These are phyloP conservation scores for Athalia rosae DNA, from an alignment of 2,888 invertebrate species.

Conservation along the genomic window DNA sequence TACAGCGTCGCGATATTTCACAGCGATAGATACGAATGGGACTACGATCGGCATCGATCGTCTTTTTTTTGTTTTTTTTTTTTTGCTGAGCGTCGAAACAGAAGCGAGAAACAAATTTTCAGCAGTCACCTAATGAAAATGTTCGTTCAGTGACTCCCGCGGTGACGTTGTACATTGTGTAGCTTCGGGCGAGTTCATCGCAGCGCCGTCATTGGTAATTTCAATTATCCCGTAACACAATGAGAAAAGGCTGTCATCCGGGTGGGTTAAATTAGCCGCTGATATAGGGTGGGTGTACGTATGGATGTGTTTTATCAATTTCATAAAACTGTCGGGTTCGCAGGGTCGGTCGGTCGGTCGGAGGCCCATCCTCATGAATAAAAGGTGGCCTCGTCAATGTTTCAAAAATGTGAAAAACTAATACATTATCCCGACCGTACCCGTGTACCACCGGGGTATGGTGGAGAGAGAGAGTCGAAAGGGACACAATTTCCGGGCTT, in stretches of 20 bases:
- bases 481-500: conserved; percentile 22
- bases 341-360: not conserved
- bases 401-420: not conserved
- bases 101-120: not conserved
- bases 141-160: not conserved
- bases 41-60: too few species aligned
- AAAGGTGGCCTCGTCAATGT: not conserved
- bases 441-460: not conserved
- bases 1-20: conserved; percentile 73
- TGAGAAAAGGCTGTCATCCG: conserved; percentile 24
- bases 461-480: not conserved
- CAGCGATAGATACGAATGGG: too few species aligned
- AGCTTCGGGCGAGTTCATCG: not conserved
- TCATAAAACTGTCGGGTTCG: conserved; percentile 5
- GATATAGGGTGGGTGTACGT: not conserved
- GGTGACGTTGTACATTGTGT: not conserved
- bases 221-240: conserved; percentile 24
- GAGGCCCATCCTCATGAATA: conserved; percentile 3
- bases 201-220: conserved; percentile 12
- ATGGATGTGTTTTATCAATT: conserved; percentile 19
- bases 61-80: too few species aligned
- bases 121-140: conserved; percentile 2
- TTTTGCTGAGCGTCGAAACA: too few species aligned
- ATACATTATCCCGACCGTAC: not conserved
- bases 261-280: conserved; percentile 12